Evolutionary conservation across 2,888 invertebrate genomes (phyloP).

Genomic region (Eremobia ochroleuca): DNA sequence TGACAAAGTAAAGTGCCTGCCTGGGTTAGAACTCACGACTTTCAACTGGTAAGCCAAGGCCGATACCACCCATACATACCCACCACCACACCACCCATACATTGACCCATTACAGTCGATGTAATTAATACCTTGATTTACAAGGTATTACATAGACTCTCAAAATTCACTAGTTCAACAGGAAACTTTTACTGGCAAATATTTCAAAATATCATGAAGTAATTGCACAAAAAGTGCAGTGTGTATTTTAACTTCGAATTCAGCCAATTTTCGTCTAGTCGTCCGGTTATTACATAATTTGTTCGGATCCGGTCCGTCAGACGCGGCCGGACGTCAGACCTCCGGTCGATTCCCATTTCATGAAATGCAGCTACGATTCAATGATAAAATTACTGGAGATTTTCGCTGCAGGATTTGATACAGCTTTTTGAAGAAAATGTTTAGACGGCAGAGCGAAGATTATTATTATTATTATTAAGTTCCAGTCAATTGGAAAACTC

Average conservation of each 20-base stretch:
- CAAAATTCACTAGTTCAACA: too few relatives aligned
- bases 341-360: slow-evolving; percentile 48
- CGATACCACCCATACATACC: too few relatives aligned
- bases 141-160: too few relatives aligned
- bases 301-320: slow-evolving; percentile 45
- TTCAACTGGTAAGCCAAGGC: too few relatives aligned
- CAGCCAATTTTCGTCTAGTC: slow-evolving; percentile 38
- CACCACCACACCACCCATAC: too few relatives aligned
- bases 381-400: slow-evolving; percentile 40
- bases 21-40: too few relatives aligned
- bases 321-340: slow-evolving; percentile 41
- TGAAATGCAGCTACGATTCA: slow-evolving; percentile 38
- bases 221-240: background rate
- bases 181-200: background rate
- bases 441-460: background rate
- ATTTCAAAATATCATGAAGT: background rate
- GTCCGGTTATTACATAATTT: slow-evolving; percentile 60
- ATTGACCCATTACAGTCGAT: too few relatives aligned
- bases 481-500: too few relatives aligned
- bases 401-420: background rate
- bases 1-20: too few relatives aligned
- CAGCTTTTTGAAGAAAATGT: background rate
- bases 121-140: too few relatives aligned
- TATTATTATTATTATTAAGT: too few relatives aligned
- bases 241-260: slow-evolving; percentile 14